A percentile compares a stretch with the other conserved stretches of the same genome.
Conservation (phyloP, 2,797 vertebrate species). For the Parambassis ranga region DNA sequence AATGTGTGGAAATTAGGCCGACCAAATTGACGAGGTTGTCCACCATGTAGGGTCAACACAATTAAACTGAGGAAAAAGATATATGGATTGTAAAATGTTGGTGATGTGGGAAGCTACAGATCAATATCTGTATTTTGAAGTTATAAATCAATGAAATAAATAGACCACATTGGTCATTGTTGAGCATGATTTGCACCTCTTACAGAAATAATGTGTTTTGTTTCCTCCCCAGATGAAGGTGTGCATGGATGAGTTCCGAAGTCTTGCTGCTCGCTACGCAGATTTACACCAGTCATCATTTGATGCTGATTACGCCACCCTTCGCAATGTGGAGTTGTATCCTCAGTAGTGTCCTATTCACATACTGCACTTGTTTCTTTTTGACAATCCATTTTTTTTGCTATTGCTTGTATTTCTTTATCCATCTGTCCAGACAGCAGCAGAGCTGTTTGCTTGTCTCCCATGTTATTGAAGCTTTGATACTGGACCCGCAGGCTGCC, state of each 20-base stretch:
- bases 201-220: not conserved
- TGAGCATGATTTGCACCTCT: not conserved
- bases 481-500: conserved; percentile 93
- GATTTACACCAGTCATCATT: conserved; percentile 97
- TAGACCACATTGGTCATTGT: not conserved
- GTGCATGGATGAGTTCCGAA: conserved; percentile 95
- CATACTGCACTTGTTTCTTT: rapidly evolving
- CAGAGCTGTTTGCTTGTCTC: conserved; percentile 96
- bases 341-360: conserved; percentile 64
- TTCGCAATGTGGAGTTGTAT: conserved; percentile 98
- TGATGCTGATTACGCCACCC: conserved; percentile 92
- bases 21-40: no score
- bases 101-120: no score
- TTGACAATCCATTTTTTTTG: not conserved
- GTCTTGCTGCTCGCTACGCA: conserved; percentile 88
- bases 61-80: no score
- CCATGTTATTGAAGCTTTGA: conserved; percentile 93
- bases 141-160: no score
- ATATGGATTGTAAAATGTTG: no score
- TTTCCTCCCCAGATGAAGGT: conserved; percentile 87
- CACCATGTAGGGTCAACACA: no score
- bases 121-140: no score
- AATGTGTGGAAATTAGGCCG: no score
- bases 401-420: conserved; percentile 64
- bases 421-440: conserved; percentile 85